phyloP scores from a whole-genome alignment of 2,888 invertebrate genomes.

The Drosophila mimica region DNA sequence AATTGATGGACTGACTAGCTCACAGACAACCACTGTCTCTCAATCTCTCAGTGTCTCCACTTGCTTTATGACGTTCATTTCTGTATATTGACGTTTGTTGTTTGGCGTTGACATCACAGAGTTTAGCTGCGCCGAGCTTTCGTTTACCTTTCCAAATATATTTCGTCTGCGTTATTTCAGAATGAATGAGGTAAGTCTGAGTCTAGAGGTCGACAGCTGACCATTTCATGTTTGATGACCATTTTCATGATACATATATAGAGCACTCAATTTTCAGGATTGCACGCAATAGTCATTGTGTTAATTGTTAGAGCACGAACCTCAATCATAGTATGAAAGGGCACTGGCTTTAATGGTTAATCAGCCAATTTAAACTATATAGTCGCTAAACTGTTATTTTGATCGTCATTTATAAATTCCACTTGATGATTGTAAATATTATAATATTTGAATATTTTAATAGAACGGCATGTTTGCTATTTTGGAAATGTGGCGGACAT shows the following conservation, averaged over 20 bases:
- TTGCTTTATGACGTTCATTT: slow-evolving; percentile 56
- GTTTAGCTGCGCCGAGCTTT: slow-evolving; percentile 28
- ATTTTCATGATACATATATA: slow-evolving; percentile 17
- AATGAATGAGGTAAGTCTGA: slow-evolving; percentile 9
- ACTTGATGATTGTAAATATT: background rate
- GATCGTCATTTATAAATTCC: background rate
- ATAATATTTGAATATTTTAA: background rate
- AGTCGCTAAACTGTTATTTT: background rate
- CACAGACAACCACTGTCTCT: slow-evolving; percentile 39
- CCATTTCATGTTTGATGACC: slow-evolving; percentile 19
- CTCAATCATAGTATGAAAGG: background rate
- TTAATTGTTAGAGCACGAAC: background rate
- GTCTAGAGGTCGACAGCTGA: background rate
- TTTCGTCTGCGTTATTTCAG: slow-evolving; percentile 17
- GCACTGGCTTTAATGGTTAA: background rate
- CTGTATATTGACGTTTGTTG: slow-evolving; percentile 55
- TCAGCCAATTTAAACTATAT: background rate
- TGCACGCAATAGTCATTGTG: slow-evolving; percentile 38
- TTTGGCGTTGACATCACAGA: slow-evolving; percentile 60
- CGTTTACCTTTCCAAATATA: slow-evolving; percentile 24
- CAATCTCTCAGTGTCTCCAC: slow-evolving; percentile 45
- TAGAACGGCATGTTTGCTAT: background rate
- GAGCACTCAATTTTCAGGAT: slow-evolving; percentile 35
- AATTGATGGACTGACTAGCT: slow-evolving; percentile 52
- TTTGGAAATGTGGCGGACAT: too few species aligned